Percentiles rank a stretch among this genome's conserved stretches.
These are phyloP conservation scores for Hyperopisus bebe DNA, from an alignment of 2,113 vertebrate species.

Conservation along the genomic window DNA sequence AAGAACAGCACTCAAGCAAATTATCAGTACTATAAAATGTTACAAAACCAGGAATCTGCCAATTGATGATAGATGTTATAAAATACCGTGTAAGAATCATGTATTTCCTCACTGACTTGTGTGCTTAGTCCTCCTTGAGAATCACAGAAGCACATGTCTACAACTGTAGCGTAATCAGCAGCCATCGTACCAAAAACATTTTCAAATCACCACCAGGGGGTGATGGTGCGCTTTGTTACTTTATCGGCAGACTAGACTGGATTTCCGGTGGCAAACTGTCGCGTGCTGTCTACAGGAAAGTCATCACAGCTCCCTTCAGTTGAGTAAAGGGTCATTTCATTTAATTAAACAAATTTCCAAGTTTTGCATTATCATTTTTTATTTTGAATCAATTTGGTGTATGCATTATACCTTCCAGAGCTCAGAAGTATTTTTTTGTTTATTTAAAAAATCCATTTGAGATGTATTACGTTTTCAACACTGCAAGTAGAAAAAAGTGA, in stretches of 20 bases:
- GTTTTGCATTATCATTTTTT: too few species aligned
- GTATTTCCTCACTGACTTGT: background rate
- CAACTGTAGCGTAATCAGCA: background rate
- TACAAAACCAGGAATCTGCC: background rate
- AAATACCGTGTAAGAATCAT: background rate
- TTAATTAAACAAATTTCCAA: too few species aligned
- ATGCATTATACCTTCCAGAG: too few species aligned
- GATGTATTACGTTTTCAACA: too few species aligned
- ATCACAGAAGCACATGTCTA: background rate
- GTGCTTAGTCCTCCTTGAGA: background rate
- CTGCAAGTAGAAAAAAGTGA: too few species aligned
- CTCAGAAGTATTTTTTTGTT: too few species aligned
- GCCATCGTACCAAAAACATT: background rate
- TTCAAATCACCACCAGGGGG: background rate
- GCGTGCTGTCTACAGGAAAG: background rate
- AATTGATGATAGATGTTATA: background rate
- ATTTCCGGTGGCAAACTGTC: too few species aligned
- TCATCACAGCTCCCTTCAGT: conserved; percentile 16
- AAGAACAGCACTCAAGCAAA: background rate
- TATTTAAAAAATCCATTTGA: too few species aligned
- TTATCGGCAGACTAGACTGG: background rate
- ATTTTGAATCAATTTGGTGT: too few species aligned
- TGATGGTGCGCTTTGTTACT: too few species aligned
- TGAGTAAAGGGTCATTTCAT: background rate
- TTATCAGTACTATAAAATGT: background rate